phyloP scores from a whole-genome alignment of 2,888 invertebrate species.

The Drosophila koepferae region DNA sequence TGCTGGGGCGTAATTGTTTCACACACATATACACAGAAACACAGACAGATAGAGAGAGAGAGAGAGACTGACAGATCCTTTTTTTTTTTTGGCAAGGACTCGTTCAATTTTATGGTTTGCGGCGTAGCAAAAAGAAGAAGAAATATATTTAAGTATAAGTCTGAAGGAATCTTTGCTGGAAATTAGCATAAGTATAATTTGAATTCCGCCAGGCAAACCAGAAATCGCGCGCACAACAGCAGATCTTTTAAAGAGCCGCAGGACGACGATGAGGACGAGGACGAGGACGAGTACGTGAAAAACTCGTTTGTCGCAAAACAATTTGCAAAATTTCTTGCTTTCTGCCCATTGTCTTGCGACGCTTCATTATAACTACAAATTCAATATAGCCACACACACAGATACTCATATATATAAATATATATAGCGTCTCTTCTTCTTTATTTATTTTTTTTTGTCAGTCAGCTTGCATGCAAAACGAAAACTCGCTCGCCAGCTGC shows the following conservation, averaged over 20 bases:
- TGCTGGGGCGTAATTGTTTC: constrained; percentile 78
- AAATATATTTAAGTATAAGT: constrained; percentile 5
- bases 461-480: constrained; percentile 25
- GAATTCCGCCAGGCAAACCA: constrained; percentile 67
- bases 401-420: neutral
- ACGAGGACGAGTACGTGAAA: constrained; percentile 23
- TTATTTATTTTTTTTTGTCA: constrained; percentile 24
- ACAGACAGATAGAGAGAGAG: neutral
- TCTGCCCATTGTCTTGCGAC: constrained; percentile 44
- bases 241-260: constrained; percentile 23
- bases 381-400: neutral
- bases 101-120: constrained; percentile 76
- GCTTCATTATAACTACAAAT: constrained; percentile 30
- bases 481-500: constrained; percentile 43
- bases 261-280: neutral
- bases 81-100: constrained; percentile 32
- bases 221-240: constrained; percentile 44
- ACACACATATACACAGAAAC: constrained; percentile 35
- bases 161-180: constrained; percentile 52
- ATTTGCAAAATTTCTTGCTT: constrained; percentile 76
- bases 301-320: constrained; percentile 71
- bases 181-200: constrained; percentile 79
- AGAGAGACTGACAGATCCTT: constrained; percentile 36
- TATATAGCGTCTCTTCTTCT: constrained; percentile 1
- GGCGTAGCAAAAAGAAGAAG: constrained; percentile 57